Base-by-base conservation (phyloP, 2,888 invertebrate species). In the Melieria omissa region DNA sequence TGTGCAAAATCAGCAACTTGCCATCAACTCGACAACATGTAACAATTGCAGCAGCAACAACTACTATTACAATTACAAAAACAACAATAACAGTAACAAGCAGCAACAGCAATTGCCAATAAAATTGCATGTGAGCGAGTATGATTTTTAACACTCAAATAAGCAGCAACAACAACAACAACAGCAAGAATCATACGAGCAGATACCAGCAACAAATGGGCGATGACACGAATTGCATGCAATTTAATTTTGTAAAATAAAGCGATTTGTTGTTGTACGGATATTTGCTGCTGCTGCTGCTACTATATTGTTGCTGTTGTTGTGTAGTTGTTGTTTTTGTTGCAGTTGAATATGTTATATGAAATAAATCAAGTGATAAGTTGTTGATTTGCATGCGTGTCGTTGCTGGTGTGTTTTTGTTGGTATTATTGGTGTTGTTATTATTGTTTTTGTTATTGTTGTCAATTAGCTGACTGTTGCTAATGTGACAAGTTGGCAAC, bases 281-380 rank as follows among this genome's bases (percentile, higher is more conserved):
- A 8, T 14, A 29, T 47, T 47, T 63, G 45, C 58, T 58, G 58
- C n/a, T 66, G 66, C 8, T 47, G 52, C 49, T 47, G 41, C 52
- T 47, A 49, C 5, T 49, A 47, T 29, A 29, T n/a, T n/a, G 29
- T 29, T 29, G 29, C 3, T 29, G 29, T 3, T 29, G 29, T 29
- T 29, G 29, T 29, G 29, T 29, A 29, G 29, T 29, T 29, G 2
- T 29, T 29, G 29, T 29, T 29, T 29, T 29, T 29, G 8, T 29
- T 29, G 8, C 12, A 61, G 46, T 46, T 45, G 41, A 63, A 12
- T 64, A 67, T 52, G 67, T 67, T 52, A 67, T 52, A 67, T 67
- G 49, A 47, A 60, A 67, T 67, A 67, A 67, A 67, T 67, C 67
- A 67, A 60, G 67, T 67, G 67, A 58, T 67, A 67, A 67, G 67